Evolutionary conservation across 2,113 vertebrate species (phyloP), one percentile per base, ranked within the genome.

Genomic region (Carettochelys insculpta): DNA sequence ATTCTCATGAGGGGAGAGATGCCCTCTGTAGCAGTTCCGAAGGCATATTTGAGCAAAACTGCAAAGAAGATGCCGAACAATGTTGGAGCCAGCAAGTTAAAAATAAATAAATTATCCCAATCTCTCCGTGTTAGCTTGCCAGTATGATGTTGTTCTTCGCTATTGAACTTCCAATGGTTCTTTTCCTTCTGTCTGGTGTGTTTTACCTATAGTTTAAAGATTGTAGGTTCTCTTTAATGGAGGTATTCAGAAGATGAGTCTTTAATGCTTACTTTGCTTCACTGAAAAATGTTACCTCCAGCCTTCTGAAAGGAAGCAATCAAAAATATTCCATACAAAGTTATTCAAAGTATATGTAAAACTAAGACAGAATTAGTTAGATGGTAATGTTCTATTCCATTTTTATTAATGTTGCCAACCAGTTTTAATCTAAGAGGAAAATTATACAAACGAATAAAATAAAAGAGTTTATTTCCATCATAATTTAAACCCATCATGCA

Each of bases 181-280:
- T 0, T 47, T 86, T 92, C 87, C 48, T 45, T 11, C 19, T 27
- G 29, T 43, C 79, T 50, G 45, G n/a, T 52, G 54, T 76, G 51
- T 43, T 85, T 75, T 89, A 31, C 19, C 87, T 27, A 4, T 0
- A 52, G 51, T 77, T 92, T 92, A 86, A 94, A 80, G 75, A 61
- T 87, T 83, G 89, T 86, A 86, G 87, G 5, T 93, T 19, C 77
- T 93, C 45, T 89, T 11, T 84, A 80, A 85, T 82, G 82, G 86
- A 93, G 90, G 54, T 78, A 86, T 45, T 73, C 3, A 5, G 65
- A 86, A 91, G 79, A 78, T 4, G 80, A 85, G 43, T 31, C 9
- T 89, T 54, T 2, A 1, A 3, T 91, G 76, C 51, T 88, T 93
- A 65, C 82, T 86, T 41, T n/a, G 61, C 54, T 93, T 88, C 47